phyloP scores from a whole-genome alignment of 2,797 vertebrate genomes.

The Melanotaenia trifasciata region DNA sequence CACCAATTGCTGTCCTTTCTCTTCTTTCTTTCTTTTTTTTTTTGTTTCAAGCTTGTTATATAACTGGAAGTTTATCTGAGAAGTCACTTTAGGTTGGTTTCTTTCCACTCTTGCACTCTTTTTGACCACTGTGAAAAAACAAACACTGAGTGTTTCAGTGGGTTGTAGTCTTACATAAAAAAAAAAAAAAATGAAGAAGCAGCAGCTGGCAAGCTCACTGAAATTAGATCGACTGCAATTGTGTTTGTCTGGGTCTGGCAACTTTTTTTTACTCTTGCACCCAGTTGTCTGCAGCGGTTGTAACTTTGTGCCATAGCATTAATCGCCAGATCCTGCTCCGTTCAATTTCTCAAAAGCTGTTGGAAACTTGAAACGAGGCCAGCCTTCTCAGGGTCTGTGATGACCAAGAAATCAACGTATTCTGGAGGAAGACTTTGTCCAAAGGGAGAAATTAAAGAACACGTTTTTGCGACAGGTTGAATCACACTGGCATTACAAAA shows the following conservation, averaged over 20 bases:
- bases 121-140: constrained; percentile 42
- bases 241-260: neutral
- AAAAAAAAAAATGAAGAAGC: constrained; percentile 1
- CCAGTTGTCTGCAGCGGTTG: constrained; percentile 14
- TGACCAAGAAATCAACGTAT: constrained; percentile 40
- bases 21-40: neutral
- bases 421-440: constrained; percentile 37
- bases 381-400: constrained; percentile 64
- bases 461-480: neutral
- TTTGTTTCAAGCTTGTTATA: constrained; percentile 22
- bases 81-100: constrained; percentile 52
- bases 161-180: constrained; percentile 19
- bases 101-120: constrained; percentile 52
- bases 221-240: neutral
- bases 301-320: constrained; percentile 44
- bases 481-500: constrained; percentile 23
- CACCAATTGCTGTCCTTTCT: constrained; percentile 33
- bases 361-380: constrained; percentile 48
- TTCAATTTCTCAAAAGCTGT: constrained; percentile 1
- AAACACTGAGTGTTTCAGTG: neutral
- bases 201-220: constrained; percentile 11
- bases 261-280: constrained; percentile 1
- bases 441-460: constrained; percentile 29
- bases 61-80: constrained; percentile 77
- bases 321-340: constrained; percentile 16